Conservation (phyloP, 2,888 invertebrate species). For the Nomada fucata region DNA sequence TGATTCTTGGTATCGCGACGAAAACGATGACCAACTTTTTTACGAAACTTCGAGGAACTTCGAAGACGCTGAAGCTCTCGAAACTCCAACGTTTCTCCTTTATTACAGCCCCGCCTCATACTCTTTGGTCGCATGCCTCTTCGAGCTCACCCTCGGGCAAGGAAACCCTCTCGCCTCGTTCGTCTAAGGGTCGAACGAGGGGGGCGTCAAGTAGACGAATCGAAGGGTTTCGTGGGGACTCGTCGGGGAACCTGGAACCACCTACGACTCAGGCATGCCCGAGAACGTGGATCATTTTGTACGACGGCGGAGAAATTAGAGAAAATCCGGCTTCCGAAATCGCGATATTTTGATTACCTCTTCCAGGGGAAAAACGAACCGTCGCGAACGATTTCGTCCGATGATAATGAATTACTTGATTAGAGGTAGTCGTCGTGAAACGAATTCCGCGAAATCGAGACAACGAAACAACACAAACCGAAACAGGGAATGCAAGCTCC, state of each 20-base stretch:
- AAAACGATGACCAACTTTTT: constrained; percentile 51
- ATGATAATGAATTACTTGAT: too few relatives aligned
- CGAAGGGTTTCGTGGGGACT: constrained; percentile 45
- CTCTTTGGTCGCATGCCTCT: constrained; percentile 35
- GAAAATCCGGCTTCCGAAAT: constrained; percentile 11
- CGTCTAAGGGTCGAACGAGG: constrained; percentile 42
- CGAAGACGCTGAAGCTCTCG: constrained; percentile 51
- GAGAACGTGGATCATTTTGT: constrained; percentile 21
- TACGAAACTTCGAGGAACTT: constrained; percentile 47
- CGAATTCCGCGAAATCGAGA: too few relatives aligned
- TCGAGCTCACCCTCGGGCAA: constrained; percentile 52
- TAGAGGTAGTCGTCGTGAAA: too few relatives aligned
- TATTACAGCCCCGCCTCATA: constrained; percentile 34
- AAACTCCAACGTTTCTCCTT: constrained; percentile 61
- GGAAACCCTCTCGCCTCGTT: constrained; percentile 42
- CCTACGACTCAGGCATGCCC: not conserved
- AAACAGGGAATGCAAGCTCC: too few relatives aligned
- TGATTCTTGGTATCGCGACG: constrained; percentile 53
- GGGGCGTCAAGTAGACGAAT: constrained; percentile 51
- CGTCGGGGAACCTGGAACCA: constrained; percentile 21
- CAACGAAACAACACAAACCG: too few relatives aligned
- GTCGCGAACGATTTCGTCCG: not conserved
- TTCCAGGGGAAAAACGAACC: too few relatives aligned
- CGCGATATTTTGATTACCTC: not conserved
- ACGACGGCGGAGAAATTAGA: constrained; percentile 9